phyloP scores from a whole-genome alignment of 2,113 vertebrate genomes.

The Nicator chloris region DNA sequence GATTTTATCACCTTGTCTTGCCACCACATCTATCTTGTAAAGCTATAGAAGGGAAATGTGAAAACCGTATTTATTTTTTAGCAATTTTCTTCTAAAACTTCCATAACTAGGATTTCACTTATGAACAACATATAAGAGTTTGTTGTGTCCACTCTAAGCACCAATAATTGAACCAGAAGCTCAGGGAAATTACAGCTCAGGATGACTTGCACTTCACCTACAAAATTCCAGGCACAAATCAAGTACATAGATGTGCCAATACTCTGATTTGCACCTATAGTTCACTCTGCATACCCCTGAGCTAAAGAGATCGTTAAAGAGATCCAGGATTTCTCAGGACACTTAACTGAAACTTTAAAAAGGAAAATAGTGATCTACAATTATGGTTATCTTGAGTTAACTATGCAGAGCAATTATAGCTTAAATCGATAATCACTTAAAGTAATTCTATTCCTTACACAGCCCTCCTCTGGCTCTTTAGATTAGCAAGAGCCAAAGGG shows the following conservation, averaged over 20 bases:
- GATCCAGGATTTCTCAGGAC: background rate
- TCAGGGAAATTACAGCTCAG: background rate
- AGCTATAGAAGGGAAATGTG: background rate
- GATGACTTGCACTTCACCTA: background rate
- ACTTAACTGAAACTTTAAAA: background rate
- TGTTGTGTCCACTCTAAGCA: background rate
- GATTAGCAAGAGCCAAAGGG: background rate
- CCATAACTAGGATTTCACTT: background rate
- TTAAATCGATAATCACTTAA: background rate
- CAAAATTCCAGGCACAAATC: background rate
- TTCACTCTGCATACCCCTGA: background rate
- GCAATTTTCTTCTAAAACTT: background rate
- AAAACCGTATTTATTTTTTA: background rate
- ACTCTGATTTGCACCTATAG: background rate
- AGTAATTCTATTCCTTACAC: background rate
- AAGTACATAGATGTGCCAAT: background rate
- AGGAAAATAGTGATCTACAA: background rate
- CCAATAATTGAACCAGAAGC: background rate
- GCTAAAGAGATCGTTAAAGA: background rate
- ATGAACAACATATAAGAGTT: background rate
- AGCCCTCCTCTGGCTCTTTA: background rate
- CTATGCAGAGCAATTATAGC: background rate
- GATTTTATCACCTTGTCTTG: background rate
- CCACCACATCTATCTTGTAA: background rate
- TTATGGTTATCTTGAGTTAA: background rate